These are phyloP conservation scores for Blastobasis adustella DNA, from an alignment of 2,888 invertebrate genomes.

Conservation along the genomic window DNA sequence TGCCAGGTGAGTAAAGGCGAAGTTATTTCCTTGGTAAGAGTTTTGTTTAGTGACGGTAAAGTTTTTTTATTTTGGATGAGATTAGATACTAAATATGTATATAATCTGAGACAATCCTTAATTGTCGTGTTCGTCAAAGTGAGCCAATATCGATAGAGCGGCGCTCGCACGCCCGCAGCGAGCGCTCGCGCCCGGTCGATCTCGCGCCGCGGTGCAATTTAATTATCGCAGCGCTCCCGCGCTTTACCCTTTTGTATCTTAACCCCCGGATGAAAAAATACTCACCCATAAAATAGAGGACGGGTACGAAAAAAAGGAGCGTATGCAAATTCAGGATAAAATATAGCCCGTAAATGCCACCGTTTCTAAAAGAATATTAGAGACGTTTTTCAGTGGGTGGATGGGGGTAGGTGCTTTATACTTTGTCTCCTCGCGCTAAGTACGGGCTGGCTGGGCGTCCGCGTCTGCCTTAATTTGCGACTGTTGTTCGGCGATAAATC, in stretches of 20 bases:
- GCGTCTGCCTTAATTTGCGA: slow-evolving; percentile 66
- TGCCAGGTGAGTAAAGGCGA: no score
- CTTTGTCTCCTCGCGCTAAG: slow-evolving; percentile 72
- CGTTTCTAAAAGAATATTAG: slow-evolving; percentile 77
- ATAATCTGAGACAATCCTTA: no score
- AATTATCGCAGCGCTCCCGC: slow-evolving; percentile 68
- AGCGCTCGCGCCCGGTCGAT: neutral
- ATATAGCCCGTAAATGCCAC: slow-evolving; percentile 77
- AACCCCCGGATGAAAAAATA: slow-evolving; percentile 73
- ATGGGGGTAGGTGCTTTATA: slow-evolving; percentile 67
- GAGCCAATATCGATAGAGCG: no score
- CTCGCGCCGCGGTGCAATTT: slow-evolving; percentile 61
- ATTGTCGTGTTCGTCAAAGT: no score
- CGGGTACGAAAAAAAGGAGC: slow-evolving; percentile 75
- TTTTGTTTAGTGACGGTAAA: no score
- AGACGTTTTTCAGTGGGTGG: slow-evolving; percentile 76
- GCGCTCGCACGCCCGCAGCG: no score
- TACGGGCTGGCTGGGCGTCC: slow-evolving; percentile 60
- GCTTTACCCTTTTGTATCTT: slow-evolving; percentile 76
- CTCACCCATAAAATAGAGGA: slow-evolving; percentile 75
- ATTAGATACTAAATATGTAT: no score
- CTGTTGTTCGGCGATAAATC: slow-evolving; percentile 67
- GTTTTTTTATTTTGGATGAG: no score
- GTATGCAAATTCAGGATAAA: slow-evolving; percentile 77
- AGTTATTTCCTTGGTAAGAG: no score